Evolutionary conservation across 2,797 vertebrate species (phyloP).

Genomic region (Spatula versicolor): DNA sequence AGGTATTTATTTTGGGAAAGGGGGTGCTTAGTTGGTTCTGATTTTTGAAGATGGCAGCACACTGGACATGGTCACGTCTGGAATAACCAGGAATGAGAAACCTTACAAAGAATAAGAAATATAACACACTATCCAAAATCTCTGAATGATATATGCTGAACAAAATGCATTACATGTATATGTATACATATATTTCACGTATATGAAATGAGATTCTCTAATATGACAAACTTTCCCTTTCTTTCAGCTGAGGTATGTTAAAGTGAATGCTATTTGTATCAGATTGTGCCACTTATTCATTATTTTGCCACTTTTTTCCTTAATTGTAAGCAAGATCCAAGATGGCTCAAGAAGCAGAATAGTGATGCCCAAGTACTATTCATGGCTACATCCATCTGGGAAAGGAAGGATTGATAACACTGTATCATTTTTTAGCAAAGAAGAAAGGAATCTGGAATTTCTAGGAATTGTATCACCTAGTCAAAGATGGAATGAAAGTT

Average conservation of each 20-base stretch:
- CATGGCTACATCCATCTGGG: background rate
- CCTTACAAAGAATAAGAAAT: background rate
- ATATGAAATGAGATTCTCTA: background rate
- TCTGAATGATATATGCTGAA: background rate
- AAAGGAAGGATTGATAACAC: background rate
- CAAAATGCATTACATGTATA: background rate
- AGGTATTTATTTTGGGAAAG: background rate
- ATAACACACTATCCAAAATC: background rate
- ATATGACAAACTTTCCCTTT: background rate
- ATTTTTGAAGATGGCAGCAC: background rate
- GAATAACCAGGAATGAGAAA: background rate
- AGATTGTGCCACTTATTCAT: background rate
- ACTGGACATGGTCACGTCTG: background rate
- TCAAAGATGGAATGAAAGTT: background rate
- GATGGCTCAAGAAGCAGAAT: background rate
- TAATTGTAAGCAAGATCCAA: background rate
- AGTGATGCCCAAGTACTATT: background rate
- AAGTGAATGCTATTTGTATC: background rate
- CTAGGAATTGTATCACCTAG: background rate
- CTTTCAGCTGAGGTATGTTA: background rate
- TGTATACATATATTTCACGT: background rate
- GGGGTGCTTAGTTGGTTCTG: background rate
- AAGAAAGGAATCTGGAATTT: background rate
- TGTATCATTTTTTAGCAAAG: background rate
- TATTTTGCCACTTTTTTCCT: background rate